Base-by-base conservation (phyloP, 2,888 invertebrate species). In the Blera fallax region DNA sequence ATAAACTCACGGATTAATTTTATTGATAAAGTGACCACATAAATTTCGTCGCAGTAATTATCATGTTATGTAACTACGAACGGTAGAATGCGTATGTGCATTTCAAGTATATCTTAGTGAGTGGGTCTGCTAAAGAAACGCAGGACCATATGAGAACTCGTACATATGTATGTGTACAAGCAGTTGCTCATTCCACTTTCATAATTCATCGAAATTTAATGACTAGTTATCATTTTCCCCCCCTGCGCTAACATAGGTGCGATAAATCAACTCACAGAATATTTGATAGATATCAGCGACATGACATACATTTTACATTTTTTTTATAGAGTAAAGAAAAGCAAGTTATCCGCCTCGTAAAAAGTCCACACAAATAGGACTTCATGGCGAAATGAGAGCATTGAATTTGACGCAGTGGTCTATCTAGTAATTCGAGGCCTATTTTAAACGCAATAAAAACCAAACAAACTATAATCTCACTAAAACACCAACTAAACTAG, bases 1-100 rank as follows among this genome's bases (percentile, higher is more conserved):
- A 69, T 58, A 62, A 67, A 32, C 45, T 70, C 11, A 16, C 18
- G 45, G 32, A 64, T 62, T 14, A 14, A 24, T 10, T 37, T 70
- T 27, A 56, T 54, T 78, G 43, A 70, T 78, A 64, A 72, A 62
- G 18, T 56, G 48, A 29, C 34, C 43, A 56, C 37, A 70, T 70
- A 43, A 62, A 43, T 48, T 16, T 78, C 43, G n/a, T 27, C 52
- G 45, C 16, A 24, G 24, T 78, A 65, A 48, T 65, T 50, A 34
- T 50, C 14, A n/a, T 65, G 14, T 50, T 37, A 65, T 37, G 50
- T 37, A 65, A 65, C 50, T n/a, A 10, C 7, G 2, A n/a, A 21
- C 6, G 11, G 24, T 8, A 21, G 21, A 52, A 29, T 48, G 48
- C 11, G 21, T 11, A 10, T 10, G 8, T 24, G 4, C 24, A 24